Evolutionary conservation across 2,113 vertebrate species (phyloP).

Genomic region (Corythoichthys haematopterus): DNA sequence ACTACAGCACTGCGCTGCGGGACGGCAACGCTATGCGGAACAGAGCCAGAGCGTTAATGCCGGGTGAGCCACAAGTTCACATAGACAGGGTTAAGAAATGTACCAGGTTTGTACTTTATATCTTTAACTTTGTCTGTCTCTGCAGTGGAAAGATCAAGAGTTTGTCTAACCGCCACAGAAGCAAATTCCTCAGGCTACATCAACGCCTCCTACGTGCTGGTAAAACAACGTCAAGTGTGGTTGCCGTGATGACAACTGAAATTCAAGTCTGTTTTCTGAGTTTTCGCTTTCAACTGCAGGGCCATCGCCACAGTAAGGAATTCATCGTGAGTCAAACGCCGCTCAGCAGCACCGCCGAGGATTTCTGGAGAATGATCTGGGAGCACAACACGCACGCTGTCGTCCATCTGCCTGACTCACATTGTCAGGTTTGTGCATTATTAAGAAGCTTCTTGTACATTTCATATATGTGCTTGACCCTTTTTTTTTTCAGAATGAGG

Average conservation of each 20-base stretch:
- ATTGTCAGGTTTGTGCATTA: slow-evolving; percentile 73
- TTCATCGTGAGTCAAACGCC: slow-evolving; percentile 93
- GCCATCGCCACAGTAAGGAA: slow-evolving; percentile 83
- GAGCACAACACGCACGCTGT: slow-evolving; percentile 86
- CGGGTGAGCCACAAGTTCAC: slow-evolving; percentile 72
- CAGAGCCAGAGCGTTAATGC: slow-evolving; percentile 86
- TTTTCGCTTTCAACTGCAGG: slow-evolving; percentile 63
- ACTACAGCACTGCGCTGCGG: slow-evolving; percentile 87
- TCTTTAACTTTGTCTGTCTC: neutral
- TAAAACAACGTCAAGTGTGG: slow-evolving; percentile 53
- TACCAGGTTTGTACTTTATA: too few relatives aligned
- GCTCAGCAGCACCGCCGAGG: slow-evolving; percentile 83
- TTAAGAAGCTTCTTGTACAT: too few relatives aligned
- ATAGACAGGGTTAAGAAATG: neutral
- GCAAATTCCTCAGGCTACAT: slow-evolving; percentile 89
- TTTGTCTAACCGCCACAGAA: slow-evolving; percentile 78
- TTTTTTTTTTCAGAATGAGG: slow-evolving; percentile 57
- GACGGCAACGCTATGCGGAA: slow-evolving; percentile 89
- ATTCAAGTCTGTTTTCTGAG: neutral
- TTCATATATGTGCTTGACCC: neutral
- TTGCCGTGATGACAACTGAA: neutral
- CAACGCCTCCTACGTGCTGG: slow-evolving; percentile 94
- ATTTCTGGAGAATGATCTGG: slow-evolving; percentile 98
- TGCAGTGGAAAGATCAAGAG: slow-evolving; percentile 90
- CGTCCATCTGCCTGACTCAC: slow-evolving; percentile 82